Conservation (phyloP, 2,113 vertebrate species). For the Eonycteris spelaea region DNA sequence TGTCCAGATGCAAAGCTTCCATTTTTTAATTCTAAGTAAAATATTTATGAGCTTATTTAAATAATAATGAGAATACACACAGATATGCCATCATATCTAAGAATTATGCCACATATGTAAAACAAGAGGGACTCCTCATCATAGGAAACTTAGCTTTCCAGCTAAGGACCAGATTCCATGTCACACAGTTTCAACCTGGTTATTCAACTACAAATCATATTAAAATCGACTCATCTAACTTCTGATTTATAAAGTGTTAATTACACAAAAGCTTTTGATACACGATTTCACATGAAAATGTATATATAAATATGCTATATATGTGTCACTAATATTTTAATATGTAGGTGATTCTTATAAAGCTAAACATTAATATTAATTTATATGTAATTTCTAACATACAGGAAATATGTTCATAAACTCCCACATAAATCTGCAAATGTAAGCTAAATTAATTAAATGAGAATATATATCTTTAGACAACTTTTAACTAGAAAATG, state of each 20-base stretch:
- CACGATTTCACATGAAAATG: not conserved
- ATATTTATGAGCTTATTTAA: constrained; percentile 72
- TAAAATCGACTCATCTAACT: not conserved
- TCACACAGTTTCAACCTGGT: not conserved
- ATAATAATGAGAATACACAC: constrained; percentile 65
- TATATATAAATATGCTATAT: no score
- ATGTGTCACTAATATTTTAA: not conserved
- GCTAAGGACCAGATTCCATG: constrained; percentile 6
- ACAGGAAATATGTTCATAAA: not conserved
- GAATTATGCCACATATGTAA: constrained; percentile 30
- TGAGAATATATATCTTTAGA: not conserved
- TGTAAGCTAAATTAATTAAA: not conserved
- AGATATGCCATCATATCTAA: constrained; percentile 12
- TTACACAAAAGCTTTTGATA: not conserved
- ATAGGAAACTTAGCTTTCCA: not conserved
- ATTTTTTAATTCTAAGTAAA: constrained; percentile 62
- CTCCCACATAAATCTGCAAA: not conserved
- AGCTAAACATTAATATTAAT: not conserved
- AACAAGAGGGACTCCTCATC: constrained; percentile 41
- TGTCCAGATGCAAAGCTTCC: constrained; percentile 58
- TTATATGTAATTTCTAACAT: not conserved
- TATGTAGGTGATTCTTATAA: not conserved
- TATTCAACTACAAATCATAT: not conserved
- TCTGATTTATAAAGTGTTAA: not conserved
- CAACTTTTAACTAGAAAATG: not conserved